A percentile compares a stretch with the other conserved stretches of the same genome.
Conservation (phyloP, 2,113 vertebrate genomes). For the Dipodomys spectabilis region DNA sequence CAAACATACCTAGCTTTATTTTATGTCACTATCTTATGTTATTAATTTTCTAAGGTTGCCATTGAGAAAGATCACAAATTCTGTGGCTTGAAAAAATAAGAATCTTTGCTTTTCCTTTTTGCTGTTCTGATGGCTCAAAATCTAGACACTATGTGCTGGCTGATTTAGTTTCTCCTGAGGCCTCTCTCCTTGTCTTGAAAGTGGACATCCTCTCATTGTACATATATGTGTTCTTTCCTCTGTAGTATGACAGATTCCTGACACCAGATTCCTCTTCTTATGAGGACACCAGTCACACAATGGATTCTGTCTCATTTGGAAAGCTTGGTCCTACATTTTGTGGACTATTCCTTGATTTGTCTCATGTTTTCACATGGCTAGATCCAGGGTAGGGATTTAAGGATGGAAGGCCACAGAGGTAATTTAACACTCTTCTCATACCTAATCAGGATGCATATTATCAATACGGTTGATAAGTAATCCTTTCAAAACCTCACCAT, state of each 20-base stretch:
- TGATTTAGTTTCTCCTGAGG: too few species aligned
- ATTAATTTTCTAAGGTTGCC: neutral
- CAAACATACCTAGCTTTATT: neutral
- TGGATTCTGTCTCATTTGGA: too few species aligned
- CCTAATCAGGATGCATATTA: neutral
- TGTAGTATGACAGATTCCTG: accelerated
- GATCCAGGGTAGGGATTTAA: neutral
- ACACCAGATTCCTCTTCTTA: neutral
- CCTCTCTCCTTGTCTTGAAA: neutral
- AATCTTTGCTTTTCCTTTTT: neutral
- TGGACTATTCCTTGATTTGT: neutral
- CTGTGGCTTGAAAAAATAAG: neutral
- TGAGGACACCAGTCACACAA: neutral
- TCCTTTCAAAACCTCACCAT: neutral
- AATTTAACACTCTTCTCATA: neutral
- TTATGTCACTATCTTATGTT: neutral
- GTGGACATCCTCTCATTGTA: neutral
- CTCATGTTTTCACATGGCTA: neutral
- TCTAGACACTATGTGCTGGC: neutral
- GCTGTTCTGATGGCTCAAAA: neutral
- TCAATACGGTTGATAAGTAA: neutral
- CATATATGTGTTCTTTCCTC: neutral
- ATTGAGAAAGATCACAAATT: neutral
- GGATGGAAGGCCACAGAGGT: neutral
- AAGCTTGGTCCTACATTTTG: neutral